phyloP scores from a whole-genome alignment of 1,140 invertebrate species.

The Lucilia cuprina region DNA sequence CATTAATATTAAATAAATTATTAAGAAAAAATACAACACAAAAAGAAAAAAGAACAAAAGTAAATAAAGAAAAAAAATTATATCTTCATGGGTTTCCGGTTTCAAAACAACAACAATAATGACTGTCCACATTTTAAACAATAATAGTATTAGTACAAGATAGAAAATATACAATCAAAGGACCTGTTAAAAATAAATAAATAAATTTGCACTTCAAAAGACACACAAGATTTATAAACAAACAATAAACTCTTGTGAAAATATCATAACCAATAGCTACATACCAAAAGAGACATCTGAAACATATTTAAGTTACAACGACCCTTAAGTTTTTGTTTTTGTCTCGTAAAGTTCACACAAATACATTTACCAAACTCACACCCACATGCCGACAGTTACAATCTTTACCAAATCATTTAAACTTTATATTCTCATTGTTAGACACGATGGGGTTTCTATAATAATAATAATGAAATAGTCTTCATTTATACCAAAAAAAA shows the following conservation, averaged over 20 bases:
- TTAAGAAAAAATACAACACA: neutral
- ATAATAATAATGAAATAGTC: too few relatives aligned
- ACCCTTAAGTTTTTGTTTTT: neutral
- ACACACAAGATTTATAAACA: neutral
- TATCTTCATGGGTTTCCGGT: neutral
- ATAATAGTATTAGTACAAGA: neutral
- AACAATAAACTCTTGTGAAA: neutral
- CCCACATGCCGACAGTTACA: neutral
- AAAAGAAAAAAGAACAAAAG: neutral
- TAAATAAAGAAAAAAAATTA: neutral
- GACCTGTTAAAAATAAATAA: conserved; percentile 3
- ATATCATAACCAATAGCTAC: neutral
- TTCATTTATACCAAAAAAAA: too few relatives aligned
- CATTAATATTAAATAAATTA: neutral
- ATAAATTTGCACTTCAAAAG: neutral
- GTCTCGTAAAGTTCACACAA: neutral
- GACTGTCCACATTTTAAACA: neutral
- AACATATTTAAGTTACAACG: neutral
- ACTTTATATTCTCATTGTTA: too few relatives aligned
- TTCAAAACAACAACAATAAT: neutral
- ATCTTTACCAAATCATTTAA: too few relatives aligned
- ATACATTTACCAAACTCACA: neutral
- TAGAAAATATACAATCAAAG: neutral
- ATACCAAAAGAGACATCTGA: neutral
- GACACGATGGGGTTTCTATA: too few relatives aligned